Evolutionary conservation across 2,888 invertebrate genomes (phyloP).

Genomic region (Drosophila mulleri): DNA sequence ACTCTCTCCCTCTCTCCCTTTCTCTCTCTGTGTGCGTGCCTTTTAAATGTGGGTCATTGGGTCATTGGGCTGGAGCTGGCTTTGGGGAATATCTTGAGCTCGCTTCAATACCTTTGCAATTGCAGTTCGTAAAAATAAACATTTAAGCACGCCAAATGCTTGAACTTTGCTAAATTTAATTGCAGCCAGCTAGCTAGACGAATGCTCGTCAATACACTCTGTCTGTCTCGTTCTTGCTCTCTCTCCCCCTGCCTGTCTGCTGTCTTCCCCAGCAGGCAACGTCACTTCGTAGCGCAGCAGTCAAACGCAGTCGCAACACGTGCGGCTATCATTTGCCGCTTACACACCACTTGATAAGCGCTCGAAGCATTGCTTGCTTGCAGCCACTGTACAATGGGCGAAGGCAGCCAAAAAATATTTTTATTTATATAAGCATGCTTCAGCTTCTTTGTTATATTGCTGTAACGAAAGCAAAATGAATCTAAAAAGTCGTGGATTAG

Average conservation of each 20-base stretch:
- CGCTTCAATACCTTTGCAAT: constrained; percentile 24
- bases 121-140: constrained; percentile 35
- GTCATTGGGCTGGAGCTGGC: constrained; percentile 10
- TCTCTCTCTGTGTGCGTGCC: constrained; percentile 7
- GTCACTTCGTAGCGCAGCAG: constrained; percentile 3
- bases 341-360: constrained; percentile 29
- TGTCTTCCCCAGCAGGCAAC: not conserved
- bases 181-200: constrained; percentile 7
- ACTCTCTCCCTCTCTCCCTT: not conserved
- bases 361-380: constrained; percentile 3
- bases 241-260: not conserved
- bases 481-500: too few relatives aligned
- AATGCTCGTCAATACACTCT: constrained; percentile 11
- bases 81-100: constrained; percentile 2
- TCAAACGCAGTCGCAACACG: constrained; percentile 28
- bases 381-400: not conserved
- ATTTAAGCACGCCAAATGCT: constrained; percentile 41
- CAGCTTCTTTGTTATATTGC: too few relatives aligned
- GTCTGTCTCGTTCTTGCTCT: not conserved
- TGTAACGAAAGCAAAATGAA: too few relatives aligned
- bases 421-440: too few relatives aligned
- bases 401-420: too few relatives aligned
- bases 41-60: constrained; percentile 70
- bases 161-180: constrained; percentile 28
- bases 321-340: constrained; percentile 38